Conservation (phyloP, 2,113 vertebrate species). For the Aplodontia rufa region DNA sequence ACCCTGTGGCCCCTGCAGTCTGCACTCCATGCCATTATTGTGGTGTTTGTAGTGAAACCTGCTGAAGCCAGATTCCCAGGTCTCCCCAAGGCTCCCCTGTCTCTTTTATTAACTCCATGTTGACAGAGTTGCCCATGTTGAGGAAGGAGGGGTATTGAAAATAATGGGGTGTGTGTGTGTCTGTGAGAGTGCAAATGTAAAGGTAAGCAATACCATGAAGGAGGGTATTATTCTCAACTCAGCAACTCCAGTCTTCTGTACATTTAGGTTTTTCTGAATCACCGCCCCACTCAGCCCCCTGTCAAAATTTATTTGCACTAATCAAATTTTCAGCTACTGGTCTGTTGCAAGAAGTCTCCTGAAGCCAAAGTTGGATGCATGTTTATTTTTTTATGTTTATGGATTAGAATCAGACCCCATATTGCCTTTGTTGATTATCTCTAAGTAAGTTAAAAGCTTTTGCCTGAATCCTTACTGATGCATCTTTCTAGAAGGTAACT, state of each 20-base stretch:
- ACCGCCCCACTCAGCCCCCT: conserved; percentile 66
- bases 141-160: conserved; percentile 15
- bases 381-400: conserved; percentile 79
- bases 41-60: accelerated
- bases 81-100: background rate
- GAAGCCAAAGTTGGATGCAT: conserved; percentile 49
- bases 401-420: conserved; percentile 77
- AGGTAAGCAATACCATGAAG: background rate
- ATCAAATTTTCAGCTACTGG: conserved; percentile 78
- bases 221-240: background rate
- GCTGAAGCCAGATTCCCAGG: background rate
- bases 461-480: conserved; percentile 73
- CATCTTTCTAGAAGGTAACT: conserved; percentile 78
- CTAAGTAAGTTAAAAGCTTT: conserved; percentile 80
- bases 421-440: conserved; percentile 76
- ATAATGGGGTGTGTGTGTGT: background rate
- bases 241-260: background rate
- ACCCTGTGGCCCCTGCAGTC: background rate
- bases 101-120: background rate
- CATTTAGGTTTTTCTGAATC: conserved; percentile 59
- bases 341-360: conserved; percentile 76
- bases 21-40: accelerated
- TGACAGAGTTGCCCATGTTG: background rate
- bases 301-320: conserved; percentile 76
- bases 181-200: background rate